phyloP scores from a whole-genome alignment of 2,797 vertebrate species.

The Tamandua tetradactyla region DNA sequence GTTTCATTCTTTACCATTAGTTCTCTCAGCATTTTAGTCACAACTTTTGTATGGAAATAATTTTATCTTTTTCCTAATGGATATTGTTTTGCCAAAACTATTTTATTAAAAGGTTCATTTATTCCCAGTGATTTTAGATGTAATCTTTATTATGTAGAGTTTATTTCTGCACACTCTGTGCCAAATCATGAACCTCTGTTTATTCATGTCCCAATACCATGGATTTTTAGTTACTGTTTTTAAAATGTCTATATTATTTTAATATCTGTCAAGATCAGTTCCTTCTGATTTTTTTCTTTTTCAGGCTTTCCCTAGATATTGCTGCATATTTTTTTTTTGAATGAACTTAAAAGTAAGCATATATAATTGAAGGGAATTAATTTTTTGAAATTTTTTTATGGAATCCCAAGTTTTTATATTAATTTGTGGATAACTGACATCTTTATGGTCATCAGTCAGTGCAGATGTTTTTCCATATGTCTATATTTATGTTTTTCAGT shows the following conservation, averaged over 20 bases:
- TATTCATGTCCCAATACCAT: neutral
- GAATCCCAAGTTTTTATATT: neutral
- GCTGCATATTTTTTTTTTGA: neutral
- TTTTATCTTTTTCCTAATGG: neutral
- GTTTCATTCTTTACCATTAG: neutral
- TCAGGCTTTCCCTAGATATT: neutral
- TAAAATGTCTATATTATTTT: neutral
- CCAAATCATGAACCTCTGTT: neutral
- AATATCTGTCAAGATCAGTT: neutral
- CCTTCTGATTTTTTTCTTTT: neutral
- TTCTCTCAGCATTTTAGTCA: neutral
- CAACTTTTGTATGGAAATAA: neutral
- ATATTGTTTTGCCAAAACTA: neutral
- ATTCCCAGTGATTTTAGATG: neutral
- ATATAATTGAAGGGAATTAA: neutral
- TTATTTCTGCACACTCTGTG: neutral
- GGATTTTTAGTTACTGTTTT: neutral
- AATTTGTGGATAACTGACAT: neutral
- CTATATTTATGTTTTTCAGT: neutral
- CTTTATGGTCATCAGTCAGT: neutral
- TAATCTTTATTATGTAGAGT: neutral
- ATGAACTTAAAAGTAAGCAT: neutral
- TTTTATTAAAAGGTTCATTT: neutral
- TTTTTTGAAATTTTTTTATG: neutral
- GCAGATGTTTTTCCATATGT: neutral